These are phyloP conservation scores for Bothrops jararaca DNA, from an alignment of 2,113 vertebrate species.

Conservation along the genomic window DNA sequence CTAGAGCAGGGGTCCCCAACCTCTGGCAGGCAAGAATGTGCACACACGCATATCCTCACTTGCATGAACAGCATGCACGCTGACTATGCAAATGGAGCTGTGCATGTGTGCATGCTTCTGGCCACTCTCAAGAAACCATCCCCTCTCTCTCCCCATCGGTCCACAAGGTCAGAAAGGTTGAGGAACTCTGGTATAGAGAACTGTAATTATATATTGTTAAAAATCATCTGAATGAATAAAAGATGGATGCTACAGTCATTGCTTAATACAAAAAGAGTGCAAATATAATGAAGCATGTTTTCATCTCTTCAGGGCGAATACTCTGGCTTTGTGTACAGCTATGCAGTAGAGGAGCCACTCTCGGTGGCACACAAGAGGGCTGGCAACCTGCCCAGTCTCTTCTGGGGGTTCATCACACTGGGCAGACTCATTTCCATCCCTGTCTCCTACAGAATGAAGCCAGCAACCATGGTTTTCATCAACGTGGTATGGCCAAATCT, in stretches of 20 bases:
- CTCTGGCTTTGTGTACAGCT: conserved; percentile 90
- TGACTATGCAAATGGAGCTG: no score
- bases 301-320: conserved; percentile 82
- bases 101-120: no score
- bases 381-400: conserved; percentile 82
- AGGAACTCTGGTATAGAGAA: no score
- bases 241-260: not conserved
- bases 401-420: conserved; percentile 89
- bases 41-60: no score
- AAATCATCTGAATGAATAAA: not conserved
- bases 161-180: no score
- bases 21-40: no score
- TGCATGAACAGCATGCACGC: no score
- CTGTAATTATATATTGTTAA: not conserved
- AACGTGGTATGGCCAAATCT: conserved; percentile 78
- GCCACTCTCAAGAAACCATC: no score
- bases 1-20: not conserved
- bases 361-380: conserved; percentile 75
- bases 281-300: not conserved
- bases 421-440: conserved; percentile 88
- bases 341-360: conserved; percentile 81
- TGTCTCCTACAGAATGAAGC: conserved; percentile 79
- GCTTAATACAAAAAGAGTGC: not conserved
- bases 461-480: conserved; percentile 78
- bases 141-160: no score